These are phyloP conservation scores for Branchipolynoe longqiensis DNA, from an alignment of 2,888 invertebrate species.

Conservation along the genomic window DNA sequence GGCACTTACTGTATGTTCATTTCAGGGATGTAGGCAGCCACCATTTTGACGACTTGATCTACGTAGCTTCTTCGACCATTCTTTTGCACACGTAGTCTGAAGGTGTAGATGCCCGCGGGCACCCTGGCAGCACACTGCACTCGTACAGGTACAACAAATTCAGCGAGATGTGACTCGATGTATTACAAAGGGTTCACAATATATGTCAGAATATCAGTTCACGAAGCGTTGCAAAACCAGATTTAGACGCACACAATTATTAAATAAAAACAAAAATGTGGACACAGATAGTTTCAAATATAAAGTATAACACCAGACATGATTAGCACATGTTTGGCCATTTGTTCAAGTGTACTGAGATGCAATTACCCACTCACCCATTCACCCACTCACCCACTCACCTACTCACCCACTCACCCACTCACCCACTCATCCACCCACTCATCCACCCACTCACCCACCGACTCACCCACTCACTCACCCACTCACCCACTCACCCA, in stretches of 20 bases:
- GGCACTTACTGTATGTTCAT: background rate
- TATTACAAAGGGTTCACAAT: background rate
- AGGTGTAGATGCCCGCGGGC: background rate
- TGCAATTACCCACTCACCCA: no score
- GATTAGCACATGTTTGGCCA: no score
- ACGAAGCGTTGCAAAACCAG: background rate
- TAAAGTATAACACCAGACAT: no score
- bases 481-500: no score
- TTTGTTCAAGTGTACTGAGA: no score
- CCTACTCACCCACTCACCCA: no score
- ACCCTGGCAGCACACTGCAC: background rate
- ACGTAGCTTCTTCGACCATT: background rate
- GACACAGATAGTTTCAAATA: background rate
- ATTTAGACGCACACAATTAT: background rate
- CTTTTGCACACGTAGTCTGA: background rate
- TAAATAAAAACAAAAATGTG: background rate
- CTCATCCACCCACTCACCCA: no score
- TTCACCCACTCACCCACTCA: no score
- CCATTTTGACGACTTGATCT: conserved; percentile 9
- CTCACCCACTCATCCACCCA: no score
- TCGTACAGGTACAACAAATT: background rate
- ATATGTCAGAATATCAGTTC: background rate
- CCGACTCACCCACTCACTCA: no score
- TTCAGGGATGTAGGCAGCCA: background rate
- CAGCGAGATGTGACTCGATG: background rate